These are phyloP conservation scores for Gordius sp. DNA, from an alignment of 2,888 invertebrate species.

Conservation along the genomic window DNA sequence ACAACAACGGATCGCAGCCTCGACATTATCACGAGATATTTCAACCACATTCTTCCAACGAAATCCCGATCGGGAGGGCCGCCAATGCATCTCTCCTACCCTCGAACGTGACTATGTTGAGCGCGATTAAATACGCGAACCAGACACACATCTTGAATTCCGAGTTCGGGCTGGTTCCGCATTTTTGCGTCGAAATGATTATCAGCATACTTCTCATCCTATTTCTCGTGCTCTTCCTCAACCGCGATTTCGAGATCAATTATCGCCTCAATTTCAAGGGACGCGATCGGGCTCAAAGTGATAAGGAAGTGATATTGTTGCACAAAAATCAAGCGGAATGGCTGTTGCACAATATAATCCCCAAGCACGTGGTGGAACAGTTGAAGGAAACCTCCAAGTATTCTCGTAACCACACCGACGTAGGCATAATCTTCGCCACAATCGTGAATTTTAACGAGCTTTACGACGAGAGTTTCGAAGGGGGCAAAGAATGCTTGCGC, in stretches of 20 bases:
- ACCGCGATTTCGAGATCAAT: constrained; percentile 76
- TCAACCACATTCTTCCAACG: too few species aligned
- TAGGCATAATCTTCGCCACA: constrained; percentile 75
- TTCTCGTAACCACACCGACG: constrained; percentile 68
- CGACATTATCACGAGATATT: too few species aligned
- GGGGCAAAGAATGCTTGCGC: constrained; percentile 69
- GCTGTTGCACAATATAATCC: constrained; percentile 81
- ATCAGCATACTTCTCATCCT: constrained; percentile 54
- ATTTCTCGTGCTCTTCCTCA: constrained; percentile 63
- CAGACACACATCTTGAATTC: too few species aligned
- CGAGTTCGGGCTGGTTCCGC: not conserved
- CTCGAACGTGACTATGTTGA: too few species aligned
- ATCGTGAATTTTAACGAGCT: constrained; percentile 89
- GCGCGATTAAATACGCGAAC: too few species aligned
- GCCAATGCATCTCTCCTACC: too few species aligned
- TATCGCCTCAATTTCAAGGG: constrained; percentile 74
- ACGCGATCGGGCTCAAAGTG: constrained; percentile 59
- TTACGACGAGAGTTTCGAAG: constrained; percentile 82
- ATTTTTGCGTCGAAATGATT: constrained; percentile 40
- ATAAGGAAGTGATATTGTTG: constrained; percentile 58
- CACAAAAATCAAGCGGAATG: constrained; percentile 72
- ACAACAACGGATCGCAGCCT: too few species aligned
- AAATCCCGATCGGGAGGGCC: too few species aligned
- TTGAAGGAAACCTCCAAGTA: constrained; percentile 63
- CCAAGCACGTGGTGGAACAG: constrained; percentile 71